Evolutionary conservation across 2,113 vertebrate genomes (phyloP), one percentile per base, ranked within the genome.

Genomic region (Protomyctophum bolini): DNA sequence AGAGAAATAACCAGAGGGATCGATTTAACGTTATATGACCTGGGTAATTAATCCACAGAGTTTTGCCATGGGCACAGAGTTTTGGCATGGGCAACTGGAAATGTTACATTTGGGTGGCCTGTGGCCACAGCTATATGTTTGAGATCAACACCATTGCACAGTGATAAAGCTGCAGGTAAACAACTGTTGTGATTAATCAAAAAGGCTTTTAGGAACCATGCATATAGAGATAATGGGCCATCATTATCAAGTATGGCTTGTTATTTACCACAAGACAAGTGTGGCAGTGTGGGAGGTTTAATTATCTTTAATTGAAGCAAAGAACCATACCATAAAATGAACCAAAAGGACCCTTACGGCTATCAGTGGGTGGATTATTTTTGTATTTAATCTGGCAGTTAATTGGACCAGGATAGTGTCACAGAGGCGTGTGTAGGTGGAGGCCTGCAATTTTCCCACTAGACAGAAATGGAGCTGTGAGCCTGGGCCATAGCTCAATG

Each of bases 301-400:
- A 91, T 90, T 89, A 91, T 75, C 79, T 79, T 82, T 86, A 87
- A 87, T 87, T 86, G 81, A 88, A 69, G 81, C 63, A 68, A 81
- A 83, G 33, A 41, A 41, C 33, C 33, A 41, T 41, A 4, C 33
- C 33, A 41, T 21, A 21, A 21, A 21, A 21, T 21, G 1, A 21
- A 21, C 21, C 21, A 21, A 21, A 21, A 21, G 21, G 21, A 21
- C 21, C 21, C 21, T 21, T 21, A 21, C 2, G 21, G 21, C 21
- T 21, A 21, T 21, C 21, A 21, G 21, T 21, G 21, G 21, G 21
- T 21, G 21, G 21, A 21, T 21, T 21, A 21, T 21, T 21, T 21
- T 1, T 21, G 21, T 21, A 21, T 21, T 21, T 21, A 21, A 21
- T 21, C 21, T 21, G 21, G 2, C 21, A 21, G 49, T 59, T 51